Evolutionary conservation across 2,888 invertebrate genomes (phyloP), one percentile per base, ranked within the genome.

Genomic region (Bhutanitis thaidina): DNA sequence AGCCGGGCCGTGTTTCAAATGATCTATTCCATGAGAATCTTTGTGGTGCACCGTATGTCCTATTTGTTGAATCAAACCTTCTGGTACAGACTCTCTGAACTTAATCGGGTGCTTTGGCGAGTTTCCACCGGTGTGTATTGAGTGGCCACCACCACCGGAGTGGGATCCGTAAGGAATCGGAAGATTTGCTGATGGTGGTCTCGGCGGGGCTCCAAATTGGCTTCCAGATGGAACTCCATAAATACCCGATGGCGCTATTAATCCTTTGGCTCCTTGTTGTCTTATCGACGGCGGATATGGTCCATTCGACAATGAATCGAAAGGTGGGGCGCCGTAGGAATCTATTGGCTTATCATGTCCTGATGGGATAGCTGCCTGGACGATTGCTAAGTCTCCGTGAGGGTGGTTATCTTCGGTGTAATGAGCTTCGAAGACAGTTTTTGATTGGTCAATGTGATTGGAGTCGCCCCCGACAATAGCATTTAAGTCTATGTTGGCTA

Each of bases 51-150:
- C 92, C 0, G 90, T 86, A 44, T 93, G 91, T 0, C 91, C 94
- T 55, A 93, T 92, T 44, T 91, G 93, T 58, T 93, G 91, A 2
- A 95, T 80, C 3, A 95, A 76, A 0, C 94, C 94, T 43, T 91
- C 88, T 0, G 95, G 94, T 0, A 95, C 93, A 0, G 94, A 92
- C n/a, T 94, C 93, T 39, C 94, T 90, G 74, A 94, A 95, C 58
- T 93, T 91, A 4, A 95, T 91, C 0, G 95, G 95, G 29, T 90
- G 90, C 65, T 87, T 89, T 0, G 92, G 92, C 0, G 73, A 71
- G 41, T 71, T 78, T 1, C 85, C 80, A 1, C 90, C 87, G 0
- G 86, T 70, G 56, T 81, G 77, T 29, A 77, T 72, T 0, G 84
- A 71, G 53, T 81, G 80, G 0, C 83, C 82, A 0, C 90, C 89